Evolutionary conservation across 2,888 invertebrate species (phyloP), one percentile per base, ranked within the genome.

Genomic region (Thera obeliscata): DNA sequence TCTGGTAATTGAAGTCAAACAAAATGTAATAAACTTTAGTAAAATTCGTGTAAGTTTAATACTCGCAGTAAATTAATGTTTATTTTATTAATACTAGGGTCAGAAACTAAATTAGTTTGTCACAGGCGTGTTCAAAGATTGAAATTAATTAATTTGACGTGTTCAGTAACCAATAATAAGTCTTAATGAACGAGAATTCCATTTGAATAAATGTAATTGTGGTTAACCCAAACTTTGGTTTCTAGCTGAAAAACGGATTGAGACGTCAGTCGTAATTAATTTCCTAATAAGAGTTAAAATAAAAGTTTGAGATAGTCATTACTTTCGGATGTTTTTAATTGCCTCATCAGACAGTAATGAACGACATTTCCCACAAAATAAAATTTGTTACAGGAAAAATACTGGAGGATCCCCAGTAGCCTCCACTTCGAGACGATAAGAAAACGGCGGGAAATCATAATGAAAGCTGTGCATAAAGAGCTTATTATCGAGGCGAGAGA

Each of bases 381-480:
- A 41, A 67, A 58, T 67, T 35, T 63, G 62, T 84, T 85, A 67
- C 88, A 97, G 96, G 98, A 98, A 94, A 94, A 92, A 69, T 98
- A 97, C 86, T 98, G 98, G 98, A 95, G 98, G 76, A 97, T 98
- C 80, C 97, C 98, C 0, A 94, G 95, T 65, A 91, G 93, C 78
- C 90, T 96, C 62, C 90, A 91, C 66, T 86, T 89, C 55, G 86
- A 92, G 36, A 94, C 93, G n/a, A 92, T 96, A 64, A 91, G 94
- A 71, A 94, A 94, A 79, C 91, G 95, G 35, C 91, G 94, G 61
- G 92, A 94, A 76, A 88, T 95, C 61, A 92, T 96, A 71, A 87
- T 91, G 62, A 93, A 94, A 81, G 95, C 94, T 1, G 81, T 95
- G 50, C 92, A 94, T 71, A 94, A 94, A 73, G 93, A 90, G 71